Evolutionary conservation across 92 coral and sea anemone genomes (phyloP), one percentile per base, ranked within the genome.

Genomic region (Palythoa heliodiscus): DNA sequence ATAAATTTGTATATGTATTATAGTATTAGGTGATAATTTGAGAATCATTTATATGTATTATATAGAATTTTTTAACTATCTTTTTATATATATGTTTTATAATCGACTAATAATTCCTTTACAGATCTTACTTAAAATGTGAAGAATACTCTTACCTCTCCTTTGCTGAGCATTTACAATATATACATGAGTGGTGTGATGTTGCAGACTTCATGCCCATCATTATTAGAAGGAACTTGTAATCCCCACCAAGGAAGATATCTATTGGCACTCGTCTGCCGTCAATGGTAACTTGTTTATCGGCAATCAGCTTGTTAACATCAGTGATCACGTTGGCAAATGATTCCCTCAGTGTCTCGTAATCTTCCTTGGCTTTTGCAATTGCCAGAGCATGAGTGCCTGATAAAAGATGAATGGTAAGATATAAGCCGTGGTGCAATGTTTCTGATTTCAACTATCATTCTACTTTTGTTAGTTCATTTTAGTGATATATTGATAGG

Each of bases 381-480:
- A 86, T 61, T 17, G 88, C 88, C 76, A 86, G 52, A 43, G 88
- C 78, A 80, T 76, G 83, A 23, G 77, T 86, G 23, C 88, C 88
- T 86, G 69, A 8, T 17, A 67, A 76, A 23, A 40, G 70, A 53
- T 61, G 68, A 17, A 61, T 60, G 19, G 19, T 57, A 57, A 57
- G 64, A 54, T 54, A 70, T 70, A 14, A 70, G 20, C 48, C 48
- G 9, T 54, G 60, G 60, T 54, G 60, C 9, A 54, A 3, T 54
- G 7, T 54, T 12, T 54, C 60, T 54, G 60, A 12, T 54, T 54
- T 54, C 60, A 54, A 54, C 60, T 54, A 54, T 54, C 60, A 54
- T 2, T 54, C 60, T 54, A 54, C 60, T 54, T 54, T 54, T 54
- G 60, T 54, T 54, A 54, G 60, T 54, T 54, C 7, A 54, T 54